Base-by-base conservation (phyloP, 2,113 vertebrate species). In the Brachypodius melanocephalos region DNA sequence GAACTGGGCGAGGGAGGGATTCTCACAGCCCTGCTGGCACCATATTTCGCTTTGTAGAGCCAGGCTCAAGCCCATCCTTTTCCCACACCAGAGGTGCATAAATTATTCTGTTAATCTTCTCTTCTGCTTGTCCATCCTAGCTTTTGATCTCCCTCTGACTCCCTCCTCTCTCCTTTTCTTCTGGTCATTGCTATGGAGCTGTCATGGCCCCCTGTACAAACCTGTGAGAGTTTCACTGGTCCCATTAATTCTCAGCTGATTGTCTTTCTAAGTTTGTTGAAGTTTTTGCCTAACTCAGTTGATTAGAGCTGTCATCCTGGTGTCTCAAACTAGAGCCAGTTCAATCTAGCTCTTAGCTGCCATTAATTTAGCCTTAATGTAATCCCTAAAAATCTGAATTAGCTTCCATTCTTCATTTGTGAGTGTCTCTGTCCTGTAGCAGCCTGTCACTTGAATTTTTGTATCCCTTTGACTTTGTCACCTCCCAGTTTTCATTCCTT, bases 191-290 rank as follows among this genome's bases (percentile, higher is more conserved):
- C 31, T 9, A 2, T 25, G 19, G 59, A 61, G 42, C 9, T 24
- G 22, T 12, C 0, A 0, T 6, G 14, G 11, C 1, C 2, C 49
- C 14, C 62, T 18, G 18, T 18, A 21, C 20, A n/a, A 46, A 83
- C 28, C 45, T 52, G 25, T 3, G 20, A 29, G 12, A 40, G 5
- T 45, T 66, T 63, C 29, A 14, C 31, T 25, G 8, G 13, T 11
- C 34, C 45, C 4, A 0, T 6, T 55, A 16, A 28, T 77, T 73
- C 78, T 66, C 29, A 77, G 38, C 2, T 40, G 14, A 36, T 49
- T 6, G 22, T 17, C 55, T 79, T n/a, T 24, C 48, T 16, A 18
- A 63, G 22, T 38, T 85, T 48, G 16, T 51, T 71, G 26, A 62
- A 38, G 4, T 26, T 59, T 67, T 57, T 73, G 43, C 12, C 43